These are phyloP conservation scores for Sebastolobus altivelis DNA, from an alignment of 2,797 vertebrate genomes.

Conservation along the genomic window DNA sequence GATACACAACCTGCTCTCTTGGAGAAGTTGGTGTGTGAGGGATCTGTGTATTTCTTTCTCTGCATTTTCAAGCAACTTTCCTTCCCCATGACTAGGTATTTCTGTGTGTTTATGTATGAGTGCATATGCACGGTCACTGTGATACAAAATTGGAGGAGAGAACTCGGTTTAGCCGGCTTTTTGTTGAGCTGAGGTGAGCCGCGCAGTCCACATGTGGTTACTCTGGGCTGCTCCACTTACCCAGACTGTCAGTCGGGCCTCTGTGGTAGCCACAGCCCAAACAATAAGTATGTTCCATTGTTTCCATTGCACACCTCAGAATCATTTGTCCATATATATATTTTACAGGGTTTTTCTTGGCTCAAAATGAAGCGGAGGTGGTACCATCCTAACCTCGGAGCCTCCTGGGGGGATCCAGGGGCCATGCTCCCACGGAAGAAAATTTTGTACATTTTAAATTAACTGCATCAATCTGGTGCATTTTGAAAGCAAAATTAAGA, in stretches of 20 bases:
- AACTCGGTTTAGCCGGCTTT: conserved; percentile 33
- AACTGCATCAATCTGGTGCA: no score
- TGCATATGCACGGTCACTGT: conserved; percentile 37
- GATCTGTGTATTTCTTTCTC: conserved; percentile 23
- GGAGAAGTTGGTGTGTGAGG: neutral
- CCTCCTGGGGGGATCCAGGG: no score
- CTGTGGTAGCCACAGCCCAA: conserved; percentile 32
- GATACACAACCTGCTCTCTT: conserved; percentile 32
- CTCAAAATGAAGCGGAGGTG: no score
- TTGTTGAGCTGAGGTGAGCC: conserved; percentile 56
- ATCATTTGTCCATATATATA: conserved; percentile 8
- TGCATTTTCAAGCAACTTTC: conserved; percentile 32
- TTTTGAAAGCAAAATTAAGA: no score
- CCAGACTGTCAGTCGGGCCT: conserved; percentile 28
- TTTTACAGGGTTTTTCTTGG: no score
- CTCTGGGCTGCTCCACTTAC: conserved; percentile 16
- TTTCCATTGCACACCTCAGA: conserved; percentile 29
- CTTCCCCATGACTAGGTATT: conserved; percentile 15
- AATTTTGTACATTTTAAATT: no score
- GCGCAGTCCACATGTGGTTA: conserved; percentile 51
- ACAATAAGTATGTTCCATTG: conserved; percentile 33
- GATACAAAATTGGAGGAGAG: conserved; percentile 36
- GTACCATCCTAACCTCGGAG: no score
- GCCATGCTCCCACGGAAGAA: no score
- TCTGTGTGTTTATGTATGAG: conserved; percentile 42